Evolutionary conservation across 2,888 invertebrate species (phyloP).

Genomic region (Bruchidius siliquastri): DNA sequence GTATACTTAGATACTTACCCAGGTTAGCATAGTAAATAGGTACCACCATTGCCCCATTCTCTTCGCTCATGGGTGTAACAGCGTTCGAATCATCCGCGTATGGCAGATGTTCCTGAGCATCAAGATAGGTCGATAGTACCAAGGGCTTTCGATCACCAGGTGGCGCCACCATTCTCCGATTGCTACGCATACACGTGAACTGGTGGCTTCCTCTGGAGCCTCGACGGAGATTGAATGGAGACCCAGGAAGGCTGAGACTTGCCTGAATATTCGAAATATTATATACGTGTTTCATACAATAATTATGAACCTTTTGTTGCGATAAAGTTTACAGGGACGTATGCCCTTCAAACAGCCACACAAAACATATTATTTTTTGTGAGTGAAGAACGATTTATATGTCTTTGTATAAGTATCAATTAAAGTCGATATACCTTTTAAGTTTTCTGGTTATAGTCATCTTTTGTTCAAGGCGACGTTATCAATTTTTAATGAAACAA

Average conservation of each 20-base stretch:
- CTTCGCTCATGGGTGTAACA: conserved; percentile 96
- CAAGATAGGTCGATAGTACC: conserved; percentile 90
- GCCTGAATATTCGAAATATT: conserved; percentile 63
- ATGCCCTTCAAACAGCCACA: no score
- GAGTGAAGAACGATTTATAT: no score
- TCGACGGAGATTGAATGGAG: conserved; percentile 89
- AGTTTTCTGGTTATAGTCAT: no score
- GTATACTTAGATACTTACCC: conserved; percentile 52
- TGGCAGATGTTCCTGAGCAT: conserved; percentile 90
- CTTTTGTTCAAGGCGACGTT: no score
- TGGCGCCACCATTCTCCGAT: conserved; percentile 70
- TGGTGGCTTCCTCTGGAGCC: conserved; percentile 90
- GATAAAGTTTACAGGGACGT: no score
- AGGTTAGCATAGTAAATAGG: conserved; percentile 85
- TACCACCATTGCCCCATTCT: conserved; percentile 91
- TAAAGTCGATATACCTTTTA: no score
- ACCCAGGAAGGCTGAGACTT: conserved; percentile 94
- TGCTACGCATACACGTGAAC: conserved; percentile 77
- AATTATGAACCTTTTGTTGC: conserved; percentile 18
- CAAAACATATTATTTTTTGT: no score
- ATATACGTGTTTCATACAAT: conserved; percentile 39
- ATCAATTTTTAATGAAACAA: no score
- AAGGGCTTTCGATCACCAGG: conserved; percentile 89
- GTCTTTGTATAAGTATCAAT: no score
- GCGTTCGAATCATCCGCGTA: conserved; percentile 97